phyloP scores from a whole-genome alignment of 2,888 invertebrate species.

The Ochropleura plecta region DNA sequence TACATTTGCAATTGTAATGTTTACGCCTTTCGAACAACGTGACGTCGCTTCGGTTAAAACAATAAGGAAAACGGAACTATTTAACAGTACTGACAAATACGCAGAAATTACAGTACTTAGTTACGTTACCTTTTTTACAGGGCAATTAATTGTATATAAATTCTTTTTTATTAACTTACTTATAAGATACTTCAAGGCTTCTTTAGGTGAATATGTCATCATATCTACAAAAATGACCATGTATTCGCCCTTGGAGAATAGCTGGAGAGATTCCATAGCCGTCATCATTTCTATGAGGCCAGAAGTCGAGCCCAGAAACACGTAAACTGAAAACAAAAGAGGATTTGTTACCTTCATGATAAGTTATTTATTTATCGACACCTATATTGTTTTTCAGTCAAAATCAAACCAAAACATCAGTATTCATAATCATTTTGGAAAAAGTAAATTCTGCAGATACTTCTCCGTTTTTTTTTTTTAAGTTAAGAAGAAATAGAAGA shows the following conservation, averaged over 20 bases:
- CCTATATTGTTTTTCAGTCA: neutral
- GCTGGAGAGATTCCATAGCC: slow-evolving; percentile 96
- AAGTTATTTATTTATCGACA: too few species aligned
- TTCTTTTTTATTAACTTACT: slow-evolving; percentile 89
- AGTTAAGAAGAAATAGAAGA: too few species aligned
- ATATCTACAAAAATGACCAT: slow-evolving; percentile 98
- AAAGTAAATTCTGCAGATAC: too few species aligned
- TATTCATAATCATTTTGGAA: neutral
- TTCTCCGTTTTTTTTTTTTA: neutral
- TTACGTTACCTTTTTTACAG: neutral
- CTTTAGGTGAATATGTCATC: slow-evolving; percentile 94
- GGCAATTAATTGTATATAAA: neutral
- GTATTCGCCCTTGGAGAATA: slow-evolving; percentile 98
- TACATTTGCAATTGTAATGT: slow-evolving; percentile 54
- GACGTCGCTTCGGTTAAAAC: slow-evolving; percentile 26
- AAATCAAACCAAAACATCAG: neutral
- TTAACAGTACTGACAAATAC: slow-evolving; percentile 27
- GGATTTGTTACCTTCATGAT: neutral
- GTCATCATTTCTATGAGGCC: slow-evolving; percentile 97
- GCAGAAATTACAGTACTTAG: slow-evolving; percentile 9
- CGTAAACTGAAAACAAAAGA: slow-evolving; percentile 94
- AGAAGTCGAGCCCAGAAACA: slow-evolving; percentile 96
- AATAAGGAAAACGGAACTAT: slow-evolving; percentile 51
- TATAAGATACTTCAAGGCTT: slow-evolving; percentile 95
- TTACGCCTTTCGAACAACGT: slow-evolving; percentile 42